phyloP scores from a whole-genome alignment of 2,113 vertebrate genomes.

The Ranitomeya imitator region DNA sequence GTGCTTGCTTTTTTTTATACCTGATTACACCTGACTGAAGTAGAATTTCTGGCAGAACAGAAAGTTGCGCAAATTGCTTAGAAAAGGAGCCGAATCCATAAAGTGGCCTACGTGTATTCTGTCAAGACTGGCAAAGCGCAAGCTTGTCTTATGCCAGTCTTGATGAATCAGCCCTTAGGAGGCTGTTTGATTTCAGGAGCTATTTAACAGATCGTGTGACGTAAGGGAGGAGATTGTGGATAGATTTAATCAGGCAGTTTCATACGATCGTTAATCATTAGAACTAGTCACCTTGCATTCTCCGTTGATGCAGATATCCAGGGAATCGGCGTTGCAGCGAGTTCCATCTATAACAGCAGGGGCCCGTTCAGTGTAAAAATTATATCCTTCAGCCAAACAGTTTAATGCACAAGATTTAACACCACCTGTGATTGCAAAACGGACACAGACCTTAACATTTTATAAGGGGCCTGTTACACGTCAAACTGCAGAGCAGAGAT shows the following conservation, averaged over 20 bases:
- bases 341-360: slow-evolving; percentile 96
- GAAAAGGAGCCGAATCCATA: too few relatives aligned
- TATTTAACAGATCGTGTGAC: background rate
- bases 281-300: slow-evolving; percentile 90
- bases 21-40: too few relatives aligned
- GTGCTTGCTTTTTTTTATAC: too few relatives aligned
- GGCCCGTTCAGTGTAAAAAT: slow-evolving; percentile 98
- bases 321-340: slow-evolving; percentile 91
- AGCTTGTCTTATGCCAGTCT: too few relatives aligned
- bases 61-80: too few relatives aligned
- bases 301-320: slow-evolving; percentile 99
- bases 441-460: slow-evolving; percentile 54
- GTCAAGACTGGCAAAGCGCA: too few relatives aligned
- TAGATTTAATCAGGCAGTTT: background rate
- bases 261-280: background rate
- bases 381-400: slow-evolving; percentile 97
- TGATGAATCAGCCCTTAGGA: too few relatives aligned
- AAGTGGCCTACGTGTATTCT: too few relatives aligned
- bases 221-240: background rate
- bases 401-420: slow-evolving; percentile 96
- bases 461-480: slow-evolving; percentile 23
- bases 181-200: too few relatives aligned
- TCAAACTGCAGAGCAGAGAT: slow-evolving; percentile 21
- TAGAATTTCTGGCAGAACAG: too few relatives aligned
- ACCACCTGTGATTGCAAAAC: slow-evolving; percentile 79